Conservation (phyloP, 2,888 invertebrate species). For the Spisula solida region DNA sequence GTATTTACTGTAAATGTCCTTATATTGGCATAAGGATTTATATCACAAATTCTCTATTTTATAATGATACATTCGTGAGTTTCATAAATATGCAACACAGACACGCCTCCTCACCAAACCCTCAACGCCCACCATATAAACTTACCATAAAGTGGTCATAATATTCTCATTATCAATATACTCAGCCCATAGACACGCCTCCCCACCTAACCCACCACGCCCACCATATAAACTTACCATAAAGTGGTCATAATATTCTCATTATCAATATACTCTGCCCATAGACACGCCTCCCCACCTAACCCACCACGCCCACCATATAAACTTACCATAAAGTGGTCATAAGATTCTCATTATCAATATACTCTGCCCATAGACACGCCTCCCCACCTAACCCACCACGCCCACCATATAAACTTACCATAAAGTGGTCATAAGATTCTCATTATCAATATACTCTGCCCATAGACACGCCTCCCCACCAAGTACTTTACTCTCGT, state of each 20-base stretch:
- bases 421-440: slow-evolving; percentile 91
- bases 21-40: too few relatives aligned
- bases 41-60: too few relatives aligned
- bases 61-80: too few relatives aligned
- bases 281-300: slow-evolving; percentile 87
- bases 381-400: slow-evolving; percentile 82
- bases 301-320: slow-evolving; percentile 85
- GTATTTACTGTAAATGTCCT: too few relatives aligned
- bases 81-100: too few relatives aligned
- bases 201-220: slow-evolving; percentile 65
- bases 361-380: slow-evolving; percentile 87
- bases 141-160: slow-evolving; percentile 90
- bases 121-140: slow-evolving; percentile 79
- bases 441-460: slow-evolving; percentile 88
- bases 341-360: slow-evolving; percentile 89
- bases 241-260: slow-evolving; percentile 90
- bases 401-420: slow-evolving; percentile 73
- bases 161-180: slow-evolving; percentile 89
- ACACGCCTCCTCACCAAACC: slow-evolving; percentile 86
- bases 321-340: slow-evolving; percentile 90
- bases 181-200: slow-evolving; percentile 87
- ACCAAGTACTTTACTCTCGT: slow-evolving; percentile 86
- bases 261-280: slow-evolving; percentile 88
- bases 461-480: slow-evolving; percentile 87
- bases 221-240: slow-evolving; percentile 91